Evolutionary conservation across 2,888 invertebrate genomes (phyloP).

Genomic region (Eulithis prunata): DNA sequence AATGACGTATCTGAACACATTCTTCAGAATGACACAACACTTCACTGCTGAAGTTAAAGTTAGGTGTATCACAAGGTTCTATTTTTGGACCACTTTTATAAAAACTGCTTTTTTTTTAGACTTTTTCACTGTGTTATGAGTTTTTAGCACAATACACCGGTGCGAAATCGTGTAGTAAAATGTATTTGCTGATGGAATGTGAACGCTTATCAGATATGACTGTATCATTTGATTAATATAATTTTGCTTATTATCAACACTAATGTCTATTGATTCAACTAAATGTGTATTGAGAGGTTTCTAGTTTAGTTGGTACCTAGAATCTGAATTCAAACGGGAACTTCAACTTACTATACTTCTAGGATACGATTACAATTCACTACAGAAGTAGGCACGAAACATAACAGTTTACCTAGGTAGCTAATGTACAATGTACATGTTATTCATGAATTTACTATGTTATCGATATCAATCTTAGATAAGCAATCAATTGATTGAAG

Average conservation of each 20-base stretch:
- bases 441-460: too few species aligned
- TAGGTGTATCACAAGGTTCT: constrained; percentile 19
- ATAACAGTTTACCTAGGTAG: too few species aligned
- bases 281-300: constrained; percentile 2
- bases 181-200: constrained; percentile 35
- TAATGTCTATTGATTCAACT: constrained; percentile 3
- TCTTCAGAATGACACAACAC: too few species aligned
- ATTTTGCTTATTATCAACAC: constrained; percentile 49
- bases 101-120: not conserved
- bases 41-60: not conserved
- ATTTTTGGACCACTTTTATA: constrained; percentile 13
- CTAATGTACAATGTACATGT: too few species aligned
- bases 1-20: too few species aligned
- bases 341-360: too few species aligned
- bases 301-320: not conserved
- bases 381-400: too few species aligned
- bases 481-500: too few species aligned
- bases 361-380: too few species aligned
- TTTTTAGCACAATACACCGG: not conserved
- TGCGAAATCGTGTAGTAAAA: constrained; percentile 24
- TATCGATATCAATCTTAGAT: too few species aligned
- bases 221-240: constrained; percentile 51
- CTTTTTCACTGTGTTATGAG: not conserved
- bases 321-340: too few species aligned
- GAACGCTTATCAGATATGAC: constrained; percentile 54